These are phyloP conservation scores for Agonopterix arenella DNA, from an alignment of 2,888 invertebrate genomes.

Conservation along the genomic window DNA sequence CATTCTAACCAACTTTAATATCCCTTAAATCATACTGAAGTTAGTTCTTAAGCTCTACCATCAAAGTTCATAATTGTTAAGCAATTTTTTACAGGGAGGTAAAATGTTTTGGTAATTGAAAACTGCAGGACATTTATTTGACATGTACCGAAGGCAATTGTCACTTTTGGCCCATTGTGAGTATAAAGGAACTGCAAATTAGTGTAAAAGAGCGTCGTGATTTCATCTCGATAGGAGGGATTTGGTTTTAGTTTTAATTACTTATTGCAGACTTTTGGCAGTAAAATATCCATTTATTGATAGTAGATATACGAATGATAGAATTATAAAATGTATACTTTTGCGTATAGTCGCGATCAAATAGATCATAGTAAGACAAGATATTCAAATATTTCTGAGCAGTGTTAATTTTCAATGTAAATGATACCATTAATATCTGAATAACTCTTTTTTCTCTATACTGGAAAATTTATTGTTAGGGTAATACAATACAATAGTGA, in stretches of 20 bases:
- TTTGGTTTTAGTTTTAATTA: constrained; percentile 1
- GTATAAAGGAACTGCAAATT: constrained; percentile 31
- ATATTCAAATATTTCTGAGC: too few species aligned
- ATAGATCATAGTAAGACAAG: too few species aligned
- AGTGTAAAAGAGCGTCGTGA: constrained; percentile 23
- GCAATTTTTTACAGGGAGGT: neutral
- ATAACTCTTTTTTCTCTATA: too few species aligned
- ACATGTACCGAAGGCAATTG: constrained; percentile 61
- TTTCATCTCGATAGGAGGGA: constrained; percentile 8
- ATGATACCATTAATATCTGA: too few species aligned
- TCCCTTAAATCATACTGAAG: neutral
- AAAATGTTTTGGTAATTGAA: constrained; percentile 24
- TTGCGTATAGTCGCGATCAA: too few species aligned
- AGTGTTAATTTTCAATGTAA: too few species aligned
- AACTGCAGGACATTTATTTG: constrained; percentile 59
- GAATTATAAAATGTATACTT: too few species aligned
- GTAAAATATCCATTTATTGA: too few species aligned
- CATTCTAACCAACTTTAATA: constrained; percentile 25
- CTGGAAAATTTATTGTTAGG: too few species aligned
- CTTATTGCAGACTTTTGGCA: neutral
- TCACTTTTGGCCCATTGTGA: constrained; percentile 37
- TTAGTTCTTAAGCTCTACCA: constrained; percentile 14
- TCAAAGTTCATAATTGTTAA: constrained; percentile 14
- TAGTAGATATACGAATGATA: too few species aligned
- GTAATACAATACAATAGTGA: too few species aligned